phyloP scores from a whole-genome alignment of 1,140 invertebrate genomes.

The Plutomurus gul region DNA sequence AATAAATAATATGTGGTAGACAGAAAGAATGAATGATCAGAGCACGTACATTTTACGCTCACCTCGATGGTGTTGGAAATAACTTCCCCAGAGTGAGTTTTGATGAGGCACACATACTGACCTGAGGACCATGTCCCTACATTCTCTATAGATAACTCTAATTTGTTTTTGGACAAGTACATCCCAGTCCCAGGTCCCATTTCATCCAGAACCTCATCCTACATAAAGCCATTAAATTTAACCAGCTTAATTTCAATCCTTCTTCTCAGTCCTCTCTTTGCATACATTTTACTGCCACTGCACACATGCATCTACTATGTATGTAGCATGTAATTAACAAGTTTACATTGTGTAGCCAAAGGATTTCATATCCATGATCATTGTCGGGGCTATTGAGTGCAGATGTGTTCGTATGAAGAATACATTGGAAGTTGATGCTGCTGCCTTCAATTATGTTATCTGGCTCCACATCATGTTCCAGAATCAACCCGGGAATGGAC shows the following conservation, averaged over 20 bases:
- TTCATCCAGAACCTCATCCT: not conserved
- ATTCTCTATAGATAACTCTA: conserved; percentile 10
- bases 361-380: conserved; percentile 7
- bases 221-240: not conserved
- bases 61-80: conserved; percentile 9
- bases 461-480: conserved; percentile 3
- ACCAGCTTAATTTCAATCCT: not conserved
- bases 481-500: not conserved
- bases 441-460: not conserved
- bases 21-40: not conserved
- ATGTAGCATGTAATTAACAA: not conserved
- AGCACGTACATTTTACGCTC: conserved; percentile 2
- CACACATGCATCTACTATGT: too few relatives aligned
- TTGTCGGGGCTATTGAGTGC: not conserved
- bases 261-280: too few relatives aligned
- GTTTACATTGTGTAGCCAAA: conserved; percentile 16
- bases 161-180: not conserved
- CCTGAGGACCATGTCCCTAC: conserved; percentile 15
- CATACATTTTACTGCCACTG: too few relatives aligned
- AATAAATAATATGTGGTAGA: too few relatives aligned
- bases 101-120: conserved; percentile 17
- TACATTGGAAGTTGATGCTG: not conserved
- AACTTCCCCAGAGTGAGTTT: conserved; percentile 1
- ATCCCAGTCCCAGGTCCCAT: not conserved
- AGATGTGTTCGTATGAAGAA: not conserved